Evolutionary conservation across 2,113 vertebrate genomes (phyloP).

Genomic region (Herpailurus yagouaroundi): DNA sequence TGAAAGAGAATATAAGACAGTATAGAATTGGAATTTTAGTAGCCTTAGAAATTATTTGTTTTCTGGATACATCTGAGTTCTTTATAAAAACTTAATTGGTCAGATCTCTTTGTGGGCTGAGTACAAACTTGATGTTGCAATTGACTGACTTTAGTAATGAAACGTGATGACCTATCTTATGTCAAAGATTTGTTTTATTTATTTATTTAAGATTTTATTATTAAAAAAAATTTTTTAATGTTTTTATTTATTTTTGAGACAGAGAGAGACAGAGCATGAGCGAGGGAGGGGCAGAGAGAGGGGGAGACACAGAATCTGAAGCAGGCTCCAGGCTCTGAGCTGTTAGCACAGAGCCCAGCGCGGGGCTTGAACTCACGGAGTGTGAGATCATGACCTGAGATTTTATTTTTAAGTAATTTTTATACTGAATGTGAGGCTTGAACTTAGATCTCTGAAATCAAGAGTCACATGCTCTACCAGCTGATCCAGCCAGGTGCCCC

Average conservation of each 20-base stretch:
- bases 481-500: not conserved
- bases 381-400: too few species aligned
- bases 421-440: not conserved
- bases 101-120: conserved; percentile 18
- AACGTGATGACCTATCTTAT: not conserved
- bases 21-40: not conserved
- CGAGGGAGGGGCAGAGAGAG: not conserved
- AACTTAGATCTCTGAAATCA: not conserved
- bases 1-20: not conserved
- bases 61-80: not conserved
- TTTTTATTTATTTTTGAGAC: too few species aligned
- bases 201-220: not conserved
- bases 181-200: not conserved
- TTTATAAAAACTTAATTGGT: not conserved
- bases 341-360: too few species aligned
- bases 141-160: not conserved
- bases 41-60: not conserved
- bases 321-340: too few species aligned
- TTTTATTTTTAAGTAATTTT: not conserved
- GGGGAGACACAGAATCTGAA: not conserved
- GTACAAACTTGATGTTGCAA: not conserved
- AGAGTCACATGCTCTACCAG: not conserved
- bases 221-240: too few species aligned
- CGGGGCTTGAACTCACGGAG: too few species aligned
- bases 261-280: too few species aligned